phyloP scores from a whole-genome alignment of 2,113 vertebrate genomes.

The Barnardius zonarius region DNA sequence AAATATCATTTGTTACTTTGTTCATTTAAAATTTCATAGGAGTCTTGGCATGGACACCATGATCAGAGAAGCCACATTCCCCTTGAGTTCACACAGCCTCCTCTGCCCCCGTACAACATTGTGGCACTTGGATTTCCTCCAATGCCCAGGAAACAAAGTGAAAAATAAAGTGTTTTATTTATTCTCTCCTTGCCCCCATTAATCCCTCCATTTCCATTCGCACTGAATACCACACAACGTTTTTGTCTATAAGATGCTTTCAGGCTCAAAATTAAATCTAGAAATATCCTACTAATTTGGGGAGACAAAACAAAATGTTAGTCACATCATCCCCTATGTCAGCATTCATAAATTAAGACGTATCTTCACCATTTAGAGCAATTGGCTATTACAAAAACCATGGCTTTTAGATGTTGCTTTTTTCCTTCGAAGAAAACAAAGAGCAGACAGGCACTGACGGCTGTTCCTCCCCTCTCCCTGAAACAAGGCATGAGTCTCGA shows the following conservation, averaged over 20 bases:
- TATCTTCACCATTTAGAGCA: neutral
- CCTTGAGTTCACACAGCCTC: neutral
- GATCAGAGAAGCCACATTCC: neutral
- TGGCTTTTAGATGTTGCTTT: neutral
- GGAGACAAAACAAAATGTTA: neutral
- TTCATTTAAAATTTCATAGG: neutral
- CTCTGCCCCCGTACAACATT: neutral
- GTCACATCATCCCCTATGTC: neutral
- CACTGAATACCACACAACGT: neutral
- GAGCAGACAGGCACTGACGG: no score
- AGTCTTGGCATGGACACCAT: neutral
- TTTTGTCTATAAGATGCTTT: neutral
- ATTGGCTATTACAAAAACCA: neutral
- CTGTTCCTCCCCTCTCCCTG: neutral
- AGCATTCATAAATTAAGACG: neutral
- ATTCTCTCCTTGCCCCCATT: neutral
- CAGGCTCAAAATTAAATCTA: neutral
- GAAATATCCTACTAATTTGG: neutral
- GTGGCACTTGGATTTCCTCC: constrained; percentile 21
- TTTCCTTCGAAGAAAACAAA: neutral
- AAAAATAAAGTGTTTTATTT: constrained; percentile 29
- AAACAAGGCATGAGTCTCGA: neutral
- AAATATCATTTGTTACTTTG: neutral
- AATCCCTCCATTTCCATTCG: neutral
- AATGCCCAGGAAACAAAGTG: constrained; percentile 3